Evolutionary conservation across 2,797 vertebrate species (phyloP).

Genomic region (Falco berigora): DNA sequence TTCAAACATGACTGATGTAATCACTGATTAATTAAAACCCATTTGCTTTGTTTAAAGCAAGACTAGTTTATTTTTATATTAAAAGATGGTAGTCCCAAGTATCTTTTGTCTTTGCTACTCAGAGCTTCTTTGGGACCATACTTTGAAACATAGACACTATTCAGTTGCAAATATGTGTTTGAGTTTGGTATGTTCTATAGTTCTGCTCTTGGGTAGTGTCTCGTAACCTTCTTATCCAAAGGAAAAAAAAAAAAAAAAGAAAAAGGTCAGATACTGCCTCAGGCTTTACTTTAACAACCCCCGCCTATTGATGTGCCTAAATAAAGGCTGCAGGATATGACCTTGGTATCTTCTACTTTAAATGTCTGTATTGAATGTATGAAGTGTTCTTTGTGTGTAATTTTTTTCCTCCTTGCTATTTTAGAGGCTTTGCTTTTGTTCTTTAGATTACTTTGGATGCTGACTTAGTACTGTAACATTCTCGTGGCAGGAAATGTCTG

Average conservation of each 20-base stretch:
- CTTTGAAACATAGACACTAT: not conserved
- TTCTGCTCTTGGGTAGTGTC: not conserved
- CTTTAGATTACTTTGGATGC: slow-evolving; percentile 46
- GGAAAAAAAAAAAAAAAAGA: not conserved
- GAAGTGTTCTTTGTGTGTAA: slow-evolving; percentile 4
- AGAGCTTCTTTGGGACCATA: not conserved
- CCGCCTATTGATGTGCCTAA: slow-evolving; percentile 10
- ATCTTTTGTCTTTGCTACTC: not conserved
- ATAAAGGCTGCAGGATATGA: slow-evolving; percentile 14
- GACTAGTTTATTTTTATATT: not conserved
- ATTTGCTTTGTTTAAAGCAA: not conserved
- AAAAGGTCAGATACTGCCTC: slow-evolving; percentile 27
- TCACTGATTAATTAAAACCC: not conserved
- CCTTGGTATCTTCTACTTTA: slow-evolving; percentile 9
- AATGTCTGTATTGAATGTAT: slow-evolving; percentile 35
- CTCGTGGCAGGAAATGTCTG: slow-evolving; percentile 37
- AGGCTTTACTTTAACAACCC: slow-evolving; percentile 11
- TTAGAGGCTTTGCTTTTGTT: slow-evolving; percentile 29
- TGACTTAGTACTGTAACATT: slow-evolving; percentile 14
- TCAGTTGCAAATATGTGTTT: not conserved
- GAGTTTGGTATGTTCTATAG: not conserved
- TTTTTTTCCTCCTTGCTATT: not conserved
- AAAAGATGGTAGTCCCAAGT: not conserved
- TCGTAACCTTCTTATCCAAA: not conserved
- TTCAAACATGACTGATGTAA: not conserved